Evolutionary conservation across 1,140 invertebrate species (phyloP), one percentile per base, ranked within the genome.

Genomic region (Drosophila varians): DNA sequence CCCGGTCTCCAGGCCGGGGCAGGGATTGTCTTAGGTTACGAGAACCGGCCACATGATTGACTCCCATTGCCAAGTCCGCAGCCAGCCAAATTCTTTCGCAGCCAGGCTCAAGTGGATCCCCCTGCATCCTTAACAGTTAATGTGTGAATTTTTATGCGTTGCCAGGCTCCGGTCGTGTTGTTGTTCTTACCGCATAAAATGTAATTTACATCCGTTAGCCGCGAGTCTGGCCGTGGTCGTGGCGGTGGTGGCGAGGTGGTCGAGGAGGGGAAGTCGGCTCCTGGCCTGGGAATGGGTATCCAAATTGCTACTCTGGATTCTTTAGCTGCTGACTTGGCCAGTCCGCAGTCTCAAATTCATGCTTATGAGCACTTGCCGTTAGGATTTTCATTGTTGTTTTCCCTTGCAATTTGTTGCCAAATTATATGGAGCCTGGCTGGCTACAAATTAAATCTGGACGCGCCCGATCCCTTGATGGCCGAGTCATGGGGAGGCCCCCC

Each of bases 111-210:
- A 53, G 60, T 23, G 42, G 62, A 40, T 45, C 48, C 38, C 36
- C 36, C 36, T 38, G 1, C 36, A 88, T 87, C 77, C 82, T 87
- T 87, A 87, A 87, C 83, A 77, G 83, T 88, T 87, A 87, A 87
- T 87, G 82, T 87, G 82, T 77, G 82, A 87, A 88, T 87, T 87
- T 87, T 87, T 87, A 87, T 87, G 82, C 82, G 82, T 87, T 87
- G 82, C 74, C 82, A 87, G 82, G 83, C 70, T 79, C 77, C 47
- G 46, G 71, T 75, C 72, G 78, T 82, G 73, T 62, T 76, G 74
- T 72, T 79, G 68, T 84, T 86, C 75, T 86, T 75, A 76, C 79
- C 79, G 66, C 79, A 87, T 87, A 86, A 87, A 87, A 87, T 82
- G 77, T 88, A 87, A 87, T 87, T 87, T 87, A 87, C 82, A 87